Evolutionary conservation across 2,888 invertebrate species (phyloP).

Genomic region (Catocala fraxini): DNA sequence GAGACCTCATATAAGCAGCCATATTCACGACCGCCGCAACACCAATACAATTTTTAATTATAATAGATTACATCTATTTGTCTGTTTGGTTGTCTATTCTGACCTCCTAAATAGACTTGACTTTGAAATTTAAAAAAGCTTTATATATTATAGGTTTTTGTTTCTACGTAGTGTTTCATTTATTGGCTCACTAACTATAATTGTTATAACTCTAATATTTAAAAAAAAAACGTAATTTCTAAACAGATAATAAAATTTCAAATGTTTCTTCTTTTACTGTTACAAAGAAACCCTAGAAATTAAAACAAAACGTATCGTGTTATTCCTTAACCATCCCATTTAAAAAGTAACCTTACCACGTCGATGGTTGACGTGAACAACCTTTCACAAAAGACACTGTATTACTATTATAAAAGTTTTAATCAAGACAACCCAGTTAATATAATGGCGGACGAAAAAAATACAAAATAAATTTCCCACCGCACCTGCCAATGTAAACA

Average conservation of each 20-base stretch:
- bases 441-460: conserved; percentile 44
- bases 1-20: no score
- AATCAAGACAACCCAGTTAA: conserved; percentile 38
- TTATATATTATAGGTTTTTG: no score
- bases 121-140: not conserved
- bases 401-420: conserved; percentile 26
- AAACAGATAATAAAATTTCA: no score
- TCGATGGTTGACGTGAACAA: conserved; percentile 5
- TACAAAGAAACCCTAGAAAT: no score
- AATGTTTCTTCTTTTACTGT: no score
- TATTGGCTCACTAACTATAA: no score
- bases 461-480: conserved; percentile 33
- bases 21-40: no score
- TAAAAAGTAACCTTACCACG: conserved; percentile 17
- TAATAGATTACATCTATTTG: conserved; percentile 29
- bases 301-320: no score
- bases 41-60: conserved; percentile 23
- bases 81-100: conserved; percentile 27
- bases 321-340: no score
- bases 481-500: conserved; percentile 70
- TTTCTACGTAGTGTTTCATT: no score
- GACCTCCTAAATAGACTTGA: not conserved
- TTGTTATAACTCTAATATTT: no score
- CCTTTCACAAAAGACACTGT: conserved; percentile 29
- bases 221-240: no score